Evolutionary conservation across 2,113 vertebrate species (phyloP).

Genomic region (Puma concolor): DNA sequence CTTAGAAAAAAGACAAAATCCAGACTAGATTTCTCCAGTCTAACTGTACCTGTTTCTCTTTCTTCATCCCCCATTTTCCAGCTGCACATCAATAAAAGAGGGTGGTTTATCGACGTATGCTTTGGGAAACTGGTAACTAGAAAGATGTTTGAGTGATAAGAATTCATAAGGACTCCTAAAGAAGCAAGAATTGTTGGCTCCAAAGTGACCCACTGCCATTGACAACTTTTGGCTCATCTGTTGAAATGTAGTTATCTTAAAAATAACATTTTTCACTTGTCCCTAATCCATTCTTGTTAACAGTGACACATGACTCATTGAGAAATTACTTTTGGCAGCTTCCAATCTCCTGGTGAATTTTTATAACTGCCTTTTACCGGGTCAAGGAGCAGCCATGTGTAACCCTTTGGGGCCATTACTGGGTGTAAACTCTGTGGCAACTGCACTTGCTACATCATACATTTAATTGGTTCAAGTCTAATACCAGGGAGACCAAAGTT

Average conservation of each 20-base stretch:
- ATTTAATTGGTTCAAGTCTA: slow-evolving; percentile 22
- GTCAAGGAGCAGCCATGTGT: slow-evolving; percentile 49
- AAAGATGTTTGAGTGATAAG: neutral
- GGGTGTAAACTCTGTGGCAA: slow-evolving; percentile 54
- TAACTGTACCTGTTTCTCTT: neutral
- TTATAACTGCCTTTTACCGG: slow-evolving; percentile 58
- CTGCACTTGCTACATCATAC: slow-evolving; percentile 44
- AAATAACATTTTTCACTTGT: slow-evolving; percentile 80
- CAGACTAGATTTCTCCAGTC: neutral
- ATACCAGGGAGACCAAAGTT: slow-evolving; percentile 44
- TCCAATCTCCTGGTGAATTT: slow-evolving; percentile 65
- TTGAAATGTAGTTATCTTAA: slow-evolving; percentile 75
- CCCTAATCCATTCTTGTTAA: slow-evolving; percentile 74
- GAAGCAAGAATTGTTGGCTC: slow-evolving; percentile 56
- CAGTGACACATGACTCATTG: slow-evolving; percentile 79
- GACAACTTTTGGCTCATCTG: slow-evolving; percentile 75
- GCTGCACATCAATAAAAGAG: neutral
- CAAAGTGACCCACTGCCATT: slow-evolving; percentile 64
- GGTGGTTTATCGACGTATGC: neutral
- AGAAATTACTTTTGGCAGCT: slow-evolving; percentile 79
- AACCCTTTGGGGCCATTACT: neutral
- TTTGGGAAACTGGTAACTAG: neutral
- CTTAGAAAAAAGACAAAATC: neutral
- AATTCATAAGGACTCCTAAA: slow-evolving; percentile 1
- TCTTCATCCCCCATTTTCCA: neutral